phyloP scores from a whole-genome alignment of 2,797 vertebrate genomes.

The Thunnus albacares region DNA sequence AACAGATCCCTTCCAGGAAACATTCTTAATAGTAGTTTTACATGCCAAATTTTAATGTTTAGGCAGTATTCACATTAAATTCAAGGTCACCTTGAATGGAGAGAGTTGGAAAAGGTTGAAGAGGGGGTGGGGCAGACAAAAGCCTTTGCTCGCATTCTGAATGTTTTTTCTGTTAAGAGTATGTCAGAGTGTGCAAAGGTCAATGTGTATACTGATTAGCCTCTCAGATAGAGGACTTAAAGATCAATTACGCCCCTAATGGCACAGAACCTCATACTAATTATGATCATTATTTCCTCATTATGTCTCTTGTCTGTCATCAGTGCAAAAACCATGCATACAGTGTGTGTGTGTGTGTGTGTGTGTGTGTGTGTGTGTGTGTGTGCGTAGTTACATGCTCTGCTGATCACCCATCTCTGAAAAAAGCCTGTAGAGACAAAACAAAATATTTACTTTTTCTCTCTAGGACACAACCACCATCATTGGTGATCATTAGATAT shows the following conservation, averaged over 20 bases:
- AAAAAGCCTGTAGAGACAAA: not conserved
- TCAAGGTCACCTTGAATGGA: conserved; percentile 30
- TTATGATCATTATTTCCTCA: conserved; percentile 69
- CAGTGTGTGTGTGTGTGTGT: conserved; percentile 4
- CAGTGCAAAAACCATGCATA: conserved; percentile 6
- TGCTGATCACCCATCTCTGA: conserved; percentile 6
- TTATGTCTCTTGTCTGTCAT: conserved; percentile 53
- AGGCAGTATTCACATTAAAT: not conserved
- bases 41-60: not conserved
- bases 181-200: conserved; percentile 45
- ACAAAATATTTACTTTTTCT: not conserved
- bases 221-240: conserved; percentile 53
- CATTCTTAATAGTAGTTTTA: not conserved
- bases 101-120: not conserved
- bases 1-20: not conserved
- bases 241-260: conserved; percentile 69
- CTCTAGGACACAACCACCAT: not conserved
- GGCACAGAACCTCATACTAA: conserved; percentile 59
- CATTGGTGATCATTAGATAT: not conserved
- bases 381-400: conserved; percentile 24
- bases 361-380: conserved; percentile 13
- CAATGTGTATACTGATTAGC: conserved; percentile 45
- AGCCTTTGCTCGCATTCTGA: conserved; percentile 2
- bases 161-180: conserved; percentile 11
- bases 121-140: not conserved